Percentiles rank a stretch among this genome's conserved stretches.
Conservation (phyloP, 1,140 invertebrate genomes). For the Papilio helenus region DNA sequence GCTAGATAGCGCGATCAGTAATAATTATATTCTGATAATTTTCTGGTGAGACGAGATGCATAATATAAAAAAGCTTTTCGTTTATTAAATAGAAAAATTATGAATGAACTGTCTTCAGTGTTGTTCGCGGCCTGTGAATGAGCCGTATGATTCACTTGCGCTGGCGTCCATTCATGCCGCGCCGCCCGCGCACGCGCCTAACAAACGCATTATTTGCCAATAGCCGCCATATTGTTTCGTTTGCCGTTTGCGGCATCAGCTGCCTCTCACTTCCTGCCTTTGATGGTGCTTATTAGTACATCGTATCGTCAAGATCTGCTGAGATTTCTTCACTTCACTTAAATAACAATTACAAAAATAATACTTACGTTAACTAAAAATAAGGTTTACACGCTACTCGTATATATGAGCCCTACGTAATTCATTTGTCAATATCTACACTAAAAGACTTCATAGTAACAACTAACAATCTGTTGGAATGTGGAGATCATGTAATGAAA, state of each 20-base stretch:
- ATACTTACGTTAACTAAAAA: background rate
- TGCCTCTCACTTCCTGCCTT: constrained; percentile 74
- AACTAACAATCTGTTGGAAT: no score
- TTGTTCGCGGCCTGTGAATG: constrained; percentile 42
- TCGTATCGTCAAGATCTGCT: constrained; percentile 36
- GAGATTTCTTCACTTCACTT: constrained; percentile 26
- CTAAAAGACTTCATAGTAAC: no score
- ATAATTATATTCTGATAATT: background rate
- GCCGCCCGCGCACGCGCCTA: constrained; percentile 69
- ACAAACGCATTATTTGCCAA: constrained; percentile 74
- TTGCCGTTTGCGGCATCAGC: constrained; percentile 64
- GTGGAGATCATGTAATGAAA: no score
- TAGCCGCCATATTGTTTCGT: constrained; percentile 71
- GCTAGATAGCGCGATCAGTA: background rate
- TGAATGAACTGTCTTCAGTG: background rate
- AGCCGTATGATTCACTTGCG: constrained; percentile 70
- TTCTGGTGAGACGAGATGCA: background rate
- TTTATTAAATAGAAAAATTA: background rate
- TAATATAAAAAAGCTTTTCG: background rate
- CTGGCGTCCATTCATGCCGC: constrained; percentile 68
- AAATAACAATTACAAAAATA: constrained; percentile 3
- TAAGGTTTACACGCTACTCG: background rate
- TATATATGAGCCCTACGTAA: no score
- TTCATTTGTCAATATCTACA: no score
- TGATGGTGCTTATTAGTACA: constrained; percentile 53